Conservation (phyloP, 2,113 vertebrate species). For the Myxocyprinus asiaticus region DNA sequence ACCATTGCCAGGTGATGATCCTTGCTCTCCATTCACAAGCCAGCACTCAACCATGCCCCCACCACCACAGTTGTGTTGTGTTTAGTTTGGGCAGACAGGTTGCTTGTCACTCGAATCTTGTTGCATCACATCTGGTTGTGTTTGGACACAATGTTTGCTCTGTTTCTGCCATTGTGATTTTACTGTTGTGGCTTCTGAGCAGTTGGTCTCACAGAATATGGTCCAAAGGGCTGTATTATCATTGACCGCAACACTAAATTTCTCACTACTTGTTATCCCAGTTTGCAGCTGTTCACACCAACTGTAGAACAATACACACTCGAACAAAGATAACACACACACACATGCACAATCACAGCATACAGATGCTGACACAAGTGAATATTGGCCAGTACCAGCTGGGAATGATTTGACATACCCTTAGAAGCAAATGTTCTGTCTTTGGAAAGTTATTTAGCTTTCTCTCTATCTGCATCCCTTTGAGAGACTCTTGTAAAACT, state of each 20-base stretch:
- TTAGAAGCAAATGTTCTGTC: not conserved
- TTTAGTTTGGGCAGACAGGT: too few relatives aligned
- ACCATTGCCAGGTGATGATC: too few relatives aligned
- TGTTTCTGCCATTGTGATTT: not conserved
- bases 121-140: too few relatives aligned
- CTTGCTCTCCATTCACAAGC: too few relatives aligned
- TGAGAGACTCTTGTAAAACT: too few relatives aligned
- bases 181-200: not conserved
- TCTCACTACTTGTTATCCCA: not conserved
- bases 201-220: not conserved
- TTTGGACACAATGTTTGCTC: too few relatives aligned
- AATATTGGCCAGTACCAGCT: not conserved
- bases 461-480: too few relatives aligned
- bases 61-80: too few relatives aligned
- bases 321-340: not conserved
- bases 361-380: not conserved
- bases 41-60: too few relatives aligned
- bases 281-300: conserved; percentile 8
- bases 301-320: not conserved
- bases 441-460: too few relatives aligned
- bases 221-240: not conserved
- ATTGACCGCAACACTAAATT: not conserved
- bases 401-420: not conserved
- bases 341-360: not conserved
- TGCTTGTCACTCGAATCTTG: too few relatives aligned